Conservation (phyloP, 1,140 invertebrate genomes). For the Whitmania pigra region DNA sequence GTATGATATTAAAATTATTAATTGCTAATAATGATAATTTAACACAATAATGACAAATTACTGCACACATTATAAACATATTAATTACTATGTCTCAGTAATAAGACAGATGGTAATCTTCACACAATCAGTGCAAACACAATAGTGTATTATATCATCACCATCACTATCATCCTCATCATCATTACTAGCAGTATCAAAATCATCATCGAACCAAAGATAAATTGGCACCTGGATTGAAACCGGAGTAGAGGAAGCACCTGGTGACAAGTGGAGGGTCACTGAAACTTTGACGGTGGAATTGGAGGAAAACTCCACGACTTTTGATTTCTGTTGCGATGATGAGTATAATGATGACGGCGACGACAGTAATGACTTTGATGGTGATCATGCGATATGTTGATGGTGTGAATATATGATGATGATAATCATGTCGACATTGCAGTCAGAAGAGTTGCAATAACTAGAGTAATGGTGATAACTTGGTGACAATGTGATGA, state of each 20-base stretch:
- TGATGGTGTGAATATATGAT: too few species aligned
- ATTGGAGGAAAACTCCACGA: neutral
- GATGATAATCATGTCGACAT: neutral
- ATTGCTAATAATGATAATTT: too few species aligned
- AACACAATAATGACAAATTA: neutral
- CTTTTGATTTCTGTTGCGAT: neutral
- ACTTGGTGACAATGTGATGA: too few species aligned
- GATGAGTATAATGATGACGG: neutral
- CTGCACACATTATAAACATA: neutral
- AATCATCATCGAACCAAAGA: neutral
- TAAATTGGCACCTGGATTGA: neutral
- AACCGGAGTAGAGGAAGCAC: neutral
- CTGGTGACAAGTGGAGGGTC: neutral
- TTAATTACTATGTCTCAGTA: too few species aligned
- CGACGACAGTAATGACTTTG: neutral
- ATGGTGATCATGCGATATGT: too few species aligned
- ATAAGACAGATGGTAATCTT: neutral
- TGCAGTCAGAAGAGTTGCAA: too few species aligned
- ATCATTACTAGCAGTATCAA: neutral
- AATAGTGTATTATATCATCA: neutral
- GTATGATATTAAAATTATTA: too few species aligned
- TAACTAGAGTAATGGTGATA: too few species aligned
- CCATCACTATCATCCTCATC: neutral
- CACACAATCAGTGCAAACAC: neutral
- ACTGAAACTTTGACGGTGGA: neutral